Percentiles rank a stretch among this genome's conserved stretches.
These are phyloP conservation scores for Atrina japonica DNA, from an alignment of 2,888 invertebrate species.

Conservation along the genomic window DNA sequence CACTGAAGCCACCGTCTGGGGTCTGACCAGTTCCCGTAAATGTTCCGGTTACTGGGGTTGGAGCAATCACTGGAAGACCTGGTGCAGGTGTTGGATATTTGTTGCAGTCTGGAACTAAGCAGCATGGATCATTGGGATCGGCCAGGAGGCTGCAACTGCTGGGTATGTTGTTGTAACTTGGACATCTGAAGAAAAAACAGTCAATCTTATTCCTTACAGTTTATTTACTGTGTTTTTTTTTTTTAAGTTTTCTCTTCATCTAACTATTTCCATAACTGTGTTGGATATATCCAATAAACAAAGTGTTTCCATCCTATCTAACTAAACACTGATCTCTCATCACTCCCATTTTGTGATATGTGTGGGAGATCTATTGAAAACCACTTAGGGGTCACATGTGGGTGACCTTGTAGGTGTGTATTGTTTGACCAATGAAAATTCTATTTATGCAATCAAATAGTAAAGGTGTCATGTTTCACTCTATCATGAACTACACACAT, in stretches of 20 bases:
- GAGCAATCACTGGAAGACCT: conserved; percentile 44
- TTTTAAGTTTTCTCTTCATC: too few species aligned
- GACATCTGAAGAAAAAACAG: conserved; percentile 50
- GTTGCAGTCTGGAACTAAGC: conserved; percentile 64
- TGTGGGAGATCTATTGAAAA: too few species aligned
- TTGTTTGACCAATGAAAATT: too few species aligned
- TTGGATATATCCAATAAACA: background rate
- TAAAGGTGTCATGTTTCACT: too few species aligned
- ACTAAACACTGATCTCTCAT: too few species aligned
- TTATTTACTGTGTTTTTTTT: too few species aligned
- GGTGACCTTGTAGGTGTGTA: too few species aligned
- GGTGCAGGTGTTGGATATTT: conserved; percentile 45
- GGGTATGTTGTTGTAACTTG: conserved; percentile 50
- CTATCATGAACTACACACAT: too few species aligned
- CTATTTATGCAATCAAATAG: too few species aligned
- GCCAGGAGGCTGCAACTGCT: conserved; percentile 53
- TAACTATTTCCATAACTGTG: too few species aligned
- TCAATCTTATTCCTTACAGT: background rate
- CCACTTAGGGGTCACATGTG: too few species aligned
- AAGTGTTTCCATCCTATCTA: background rate
- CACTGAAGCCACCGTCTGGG: conserved; percentile 30
- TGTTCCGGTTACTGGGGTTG: conserved; percentile 56
- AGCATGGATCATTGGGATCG: conserved; percentile 59
- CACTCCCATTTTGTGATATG: too few species aligned
- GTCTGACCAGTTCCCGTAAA: conserved; percentile 51